Percentiles rank a stretch among this genome's conserved stretches.
Conservation (phyloP, 2,888 invertebrate genomes). For the Flexamia atlantica region DNA sequence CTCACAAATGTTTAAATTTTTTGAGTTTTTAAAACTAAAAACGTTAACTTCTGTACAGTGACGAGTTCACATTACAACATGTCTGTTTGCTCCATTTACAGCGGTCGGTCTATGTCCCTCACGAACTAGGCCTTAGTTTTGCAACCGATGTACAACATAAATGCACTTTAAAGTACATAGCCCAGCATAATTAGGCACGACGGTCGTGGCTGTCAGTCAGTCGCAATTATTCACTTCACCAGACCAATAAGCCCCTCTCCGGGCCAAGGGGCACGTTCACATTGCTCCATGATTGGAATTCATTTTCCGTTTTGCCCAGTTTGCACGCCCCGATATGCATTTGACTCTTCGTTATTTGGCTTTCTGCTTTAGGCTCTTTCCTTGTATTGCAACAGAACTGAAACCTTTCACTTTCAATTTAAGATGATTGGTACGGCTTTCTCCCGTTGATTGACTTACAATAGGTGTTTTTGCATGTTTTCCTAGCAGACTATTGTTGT, state of each 20-base stretch:
- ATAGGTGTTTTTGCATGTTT: not conserved
- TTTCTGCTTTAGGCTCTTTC: constrained; percentile 31
- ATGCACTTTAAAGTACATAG: constrained; percentile 17
- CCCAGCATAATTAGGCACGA: constrained; percentile 43
- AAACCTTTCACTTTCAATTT: constrained; percentile 44
- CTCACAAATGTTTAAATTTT: too few relatives aligned
- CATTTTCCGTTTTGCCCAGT: not conserved
- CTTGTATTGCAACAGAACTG: constrained; percentile 41
- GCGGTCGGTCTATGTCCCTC: too few relatives aligned
- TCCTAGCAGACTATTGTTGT: not conserved
- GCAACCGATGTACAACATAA: too few relatives aligned
- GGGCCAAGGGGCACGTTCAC: not conserved
- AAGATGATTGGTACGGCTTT: constrained; percentile 19
- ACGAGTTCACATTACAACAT: too few relatives aligned
- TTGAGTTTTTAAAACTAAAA: too few relatives aligned
- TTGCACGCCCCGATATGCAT: constrained; percentile 23
- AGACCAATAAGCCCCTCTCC: not conserved
- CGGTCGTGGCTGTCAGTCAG: constrained; percentile 10
- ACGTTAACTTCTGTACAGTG: too few relatives aligned
- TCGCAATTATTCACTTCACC: constrained; percentile 1
- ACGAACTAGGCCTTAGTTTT: too few relatives aligned
- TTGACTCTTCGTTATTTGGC: constrained; percentile 24
- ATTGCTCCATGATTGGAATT: constrained; percentile 18
- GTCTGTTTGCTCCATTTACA: too few relatives aligned
- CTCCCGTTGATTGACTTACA: not conserved